These are phyloP conservation scores for Potamarius usumacintae DNA, from an alignment of 2,113 vertebrate genomes.

Conservation along the genomic window DNA sequence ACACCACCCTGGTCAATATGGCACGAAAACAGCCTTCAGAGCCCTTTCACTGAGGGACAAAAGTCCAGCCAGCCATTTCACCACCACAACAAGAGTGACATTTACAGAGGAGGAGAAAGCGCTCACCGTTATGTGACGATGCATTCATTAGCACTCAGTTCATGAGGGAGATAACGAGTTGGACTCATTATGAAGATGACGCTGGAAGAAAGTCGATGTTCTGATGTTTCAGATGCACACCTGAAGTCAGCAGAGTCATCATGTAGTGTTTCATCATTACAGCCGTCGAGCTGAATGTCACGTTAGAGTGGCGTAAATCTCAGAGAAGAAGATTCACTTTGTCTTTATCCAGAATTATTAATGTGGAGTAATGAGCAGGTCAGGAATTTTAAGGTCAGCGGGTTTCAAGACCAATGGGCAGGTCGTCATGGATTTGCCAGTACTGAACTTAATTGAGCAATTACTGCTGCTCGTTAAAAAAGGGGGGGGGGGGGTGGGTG, in stretches of 20 bases:
- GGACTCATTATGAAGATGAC: not conserved
- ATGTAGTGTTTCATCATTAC: not conserved
- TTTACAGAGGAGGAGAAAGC: not conserved
- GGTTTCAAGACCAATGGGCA: not conserved
- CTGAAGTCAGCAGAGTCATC: slow-evolving; percentile 6
- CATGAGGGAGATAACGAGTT: no score
- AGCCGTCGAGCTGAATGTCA: no score
- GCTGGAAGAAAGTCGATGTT: slow-evolving; percentile 4
- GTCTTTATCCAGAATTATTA: slow-evolving; percentile 20
- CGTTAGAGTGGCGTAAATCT: no score
- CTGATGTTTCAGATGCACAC: slow-evolving; percentile 2
- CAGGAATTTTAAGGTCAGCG: not conserved
- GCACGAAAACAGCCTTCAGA: slow-evolving; percentile 32
- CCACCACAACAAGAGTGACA: slow-evolving; percentile 26
- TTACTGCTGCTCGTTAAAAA: not conserved
- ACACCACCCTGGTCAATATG: slow-evolving; percentile 17
- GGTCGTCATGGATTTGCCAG: not conserved
- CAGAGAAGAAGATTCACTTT: not conserved
- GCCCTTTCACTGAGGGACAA: slow-evolving; percentile 47
- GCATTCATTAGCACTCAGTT: no score
- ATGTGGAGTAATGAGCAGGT: slow-evolving; percentile 22
- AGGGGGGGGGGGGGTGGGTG: no score
- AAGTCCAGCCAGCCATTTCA: slow-evolving; percentile 33
- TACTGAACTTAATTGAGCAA: not conserved
- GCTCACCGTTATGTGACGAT: no score